These are phyloP conservation scores for Corythornis vintsioides DNA, from an alignment of 2,113 vertebrate species.

Conservation along the genomic window DNA sequence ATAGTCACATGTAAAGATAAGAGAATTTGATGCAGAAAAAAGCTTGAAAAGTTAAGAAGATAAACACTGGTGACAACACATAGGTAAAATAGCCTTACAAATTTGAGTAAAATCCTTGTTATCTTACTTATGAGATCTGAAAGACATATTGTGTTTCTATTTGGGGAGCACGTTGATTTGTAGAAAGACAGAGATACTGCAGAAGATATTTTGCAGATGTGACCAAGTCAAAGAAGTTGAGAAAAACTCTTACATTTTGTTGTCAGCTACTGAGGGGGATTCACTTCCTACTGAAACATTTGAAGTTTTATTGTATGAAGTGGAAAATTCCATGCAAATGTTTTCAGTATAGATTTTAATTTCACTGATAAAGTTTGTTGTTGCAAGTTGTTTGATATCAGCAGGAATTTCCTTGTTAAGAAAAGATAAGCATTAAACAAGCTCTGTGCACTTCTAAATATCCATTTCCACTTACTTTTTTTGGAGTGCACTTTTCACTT, in stretches of 20 bases:
- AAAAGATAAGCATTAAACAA: background rate
- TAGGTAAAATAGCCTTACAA: background rate
- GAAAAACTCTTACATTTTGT: background rate
- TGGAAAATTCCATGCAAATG: background rate
- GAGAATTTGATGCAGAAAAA: background rate
- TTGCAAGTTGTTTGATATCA: background rate
- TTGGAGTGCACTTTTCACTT: constrained; percentile 5
- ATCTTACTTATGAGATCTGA: background rate
- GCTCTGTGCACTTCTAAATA: background rate
- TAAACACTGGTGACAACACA: background rate
- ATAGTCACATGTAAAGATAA: background rate
- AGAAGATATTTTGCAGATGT: background rate
- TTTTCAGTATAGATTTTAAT: background rate
- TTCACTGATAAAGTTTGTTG: background rate
- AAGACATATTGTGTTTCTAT: background rate
- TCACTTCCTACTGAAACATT: background rate
- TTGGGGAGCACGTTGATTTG: background rate
- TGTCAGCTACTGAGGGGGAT: background rate
- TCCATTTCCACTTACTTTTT: background rate
- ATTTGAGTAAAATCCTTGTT: background rate
- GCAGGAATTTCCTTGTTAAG: constrained; percentile 4
- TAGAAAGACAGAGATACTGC: background rate
- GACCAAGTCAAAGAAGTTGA: background rate
- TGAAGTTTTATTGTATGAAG: background rate
- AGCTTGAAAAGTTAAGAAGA: background rate